Base-by-base conservation (phyloP, 2,797 vertebrate species). In the Helicolenus hilgendorfi region DNA sequence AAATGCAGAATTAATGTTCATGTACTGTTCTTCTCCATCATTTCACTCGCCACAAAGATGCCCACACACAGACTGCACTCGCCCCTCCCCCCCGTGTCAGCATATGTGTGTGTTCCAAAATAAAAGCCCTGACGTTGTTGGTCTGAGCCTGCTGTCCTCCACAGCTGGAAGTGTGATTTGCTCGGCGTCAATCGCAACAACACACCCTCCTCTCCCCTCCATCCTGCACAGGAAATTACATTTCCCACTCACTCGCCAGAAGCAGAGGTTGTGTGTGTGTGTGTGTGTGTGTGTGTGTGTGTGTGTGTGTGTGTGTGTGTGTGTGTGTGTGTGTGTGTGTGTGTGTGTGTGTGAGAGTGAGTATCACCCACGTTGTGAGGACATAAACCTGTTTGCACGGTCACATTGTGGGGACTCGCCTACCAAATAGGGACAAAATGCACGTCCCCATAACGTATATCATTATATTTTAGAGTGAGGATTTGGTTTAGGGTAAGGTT, bases 111-210 rank as follows among this genome's bases (percentile, higher is more conserved):
- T 63, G 89, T 93, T 89, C 72, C 78, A 80, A 85, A 92, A 86
- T 89, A 93, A 92, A 91, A 91, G 41, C 72, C 72, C 67, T 49
- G 81, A 63, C 78, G 85, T 81, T 79, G 84, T 75, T 67, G 64
- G 64, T 93, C 79, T 87, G 81, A 20, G 10, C 75, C 82, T 6
- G 38, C 81, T 81, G 76, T 77, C 86, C 83, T 88, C 77, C 95
- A 94, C 96, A 96, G 96, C 94, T 96, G 95, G 94, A 95, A 94
- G 94, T 91, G 91, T 89, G 91, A 96, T 95, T 92, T 89, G 24
- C 91, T 55, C 76, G 8, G 92, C 59, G 87, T 95, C 93, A 79
- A 89, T 82, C 94, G 84, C 86, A 70, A 81, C 92, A 91, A 74
- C 73, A 83, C 60, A 15, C 55, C 10, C 35, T n/a, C 45, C 68